These are phyloP conservation scores for Erpetoichthys calabaricus DNA, from an alignment of 2,797 vertebrate genomes.

Conservation along the genomic window DNA sequence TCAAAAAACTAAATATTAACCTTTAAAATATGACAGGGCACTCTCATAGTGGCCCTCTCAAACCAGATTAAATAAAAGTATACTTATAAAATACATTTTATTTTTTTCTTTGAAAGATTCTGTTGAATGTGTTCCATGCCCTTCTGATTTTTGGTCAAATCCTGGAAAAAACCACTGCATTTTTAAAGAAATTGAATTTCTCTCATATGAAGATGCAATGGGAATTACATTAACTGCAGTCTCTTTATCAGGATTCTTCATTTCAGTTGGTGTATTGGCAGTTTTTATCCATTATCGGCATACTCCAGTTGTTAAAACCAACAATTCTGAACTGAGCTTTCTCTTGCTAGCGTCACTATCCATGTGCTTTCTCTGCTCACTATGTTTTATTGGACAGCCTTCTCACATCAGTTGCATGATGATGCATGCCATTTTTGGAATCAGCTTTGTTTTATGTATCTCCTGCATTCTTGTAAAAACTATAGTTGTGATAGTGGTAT, in stretches of 20 bases:
- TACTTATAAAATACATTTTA: too few relatives aligned
- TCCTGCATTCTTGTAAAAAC: conserved; percentile 54
- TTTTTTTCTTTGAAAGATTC: conserved; percentile 28
- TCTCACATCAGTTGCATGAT: conserved; percentile 40
- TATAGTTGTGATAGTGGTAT: conserved; percentile 50
- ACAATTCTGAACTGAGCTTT: conserved; percentile 57
- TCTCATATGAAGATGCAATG: conserved; percentile 45
- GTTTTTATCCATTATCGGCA: conserved; percentile 39
- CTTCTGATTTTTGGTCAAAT: conserved; percentile 45
- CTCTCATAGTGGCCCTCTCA: too few relatives aligned
- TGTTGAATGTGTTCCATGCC: conserved; percentile 43
- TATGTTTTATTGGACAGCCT: conserved; percentile 43
- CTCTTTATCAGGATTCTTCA: conserved; percentile 35
- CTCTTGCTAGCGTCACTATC: conserved; percentile 46
- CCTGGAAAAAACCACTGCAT: conserved; percentile 37
- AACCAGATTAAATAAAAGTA: too few relatives aligned
- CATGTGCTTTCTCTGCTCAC: conserved; percentile 47
- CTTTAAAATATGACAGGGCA: too few relatives aligned
- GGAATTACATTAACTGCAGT: conserved; percentile 42
- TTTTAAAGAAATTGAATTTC: conserved; percentile 41
- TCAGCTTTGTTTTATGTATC: conserved; percentile 52
- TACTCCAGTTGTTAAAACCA: conserved; percentile 50
- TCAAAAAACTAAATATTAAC: too few relatives aligned
- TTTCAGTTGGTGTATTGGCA: conserved; percentile 29
- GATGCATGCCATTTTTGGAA: conserved; percentile 43